Evolutionary conservation across 2,113 vertebrate genomes (phyloP), one percentile per base, ranked within the genome.

Genomic region (Numida meleagris): DNA sequence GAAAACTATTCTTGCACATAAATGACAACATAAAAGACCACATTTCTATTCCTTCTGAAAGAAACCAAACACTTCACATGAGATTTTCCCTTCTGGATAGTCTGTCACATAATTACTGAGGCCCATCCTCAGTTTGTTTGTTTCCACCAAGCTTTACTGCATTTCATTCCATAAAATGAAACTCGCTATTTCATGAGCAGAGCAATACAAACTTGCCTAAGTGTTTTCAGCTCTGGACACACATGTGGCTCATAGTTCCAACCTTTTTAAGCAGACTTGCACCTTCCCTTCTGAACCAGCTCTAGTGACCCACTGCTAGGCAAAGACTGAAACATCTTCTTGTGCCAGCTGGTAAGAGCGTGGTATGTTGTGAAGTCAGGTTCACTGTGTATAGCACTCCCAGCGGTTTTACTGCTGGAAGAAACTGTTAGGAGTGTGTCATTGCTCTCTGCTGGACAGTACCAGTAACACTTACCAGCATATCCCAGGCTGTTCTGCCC

Each of bases 371-470:
- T 25, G 34, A 70, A 31, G 27, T 40, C 29, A 57, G 6, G 31
- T 24, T 59, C 67, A 21, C n/a, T 42, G 29, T 0, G 0, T 8
- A 25, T 3, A 40, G 16, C 63, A 50, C 5, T 65, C 43, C 5
- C 17, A 57, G 29, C 17, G 18, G 50, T 46, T 10, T 51, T 70
- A 27, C 18, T 59, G 43, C 42, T 89, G 46, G n/a, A 74, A 71
- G 34, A 27, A 75, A 45, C 10, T 57, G 9, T 23, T 77, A 31
- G 38, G 19, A 53, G 2, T 3, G 8, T 43, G 23, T 16, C 53
- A 82, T 72, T 82, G 29, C 48, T 89, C 12, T 81, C 48, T 40
- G 9, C 40, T 34, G 33, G 33, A 24, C 31, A 86, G 10, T 27
- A 71, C 21, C n/a, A 81, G 65, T 66, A 89, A 71, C 40, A 80